Percentiles rank a stretch among this genome's conserved stretches.
Evolutionary conservation across 1,140 invertebrate species (phyloP).

Genomic region (Drosophila nannoptera): DNA sequence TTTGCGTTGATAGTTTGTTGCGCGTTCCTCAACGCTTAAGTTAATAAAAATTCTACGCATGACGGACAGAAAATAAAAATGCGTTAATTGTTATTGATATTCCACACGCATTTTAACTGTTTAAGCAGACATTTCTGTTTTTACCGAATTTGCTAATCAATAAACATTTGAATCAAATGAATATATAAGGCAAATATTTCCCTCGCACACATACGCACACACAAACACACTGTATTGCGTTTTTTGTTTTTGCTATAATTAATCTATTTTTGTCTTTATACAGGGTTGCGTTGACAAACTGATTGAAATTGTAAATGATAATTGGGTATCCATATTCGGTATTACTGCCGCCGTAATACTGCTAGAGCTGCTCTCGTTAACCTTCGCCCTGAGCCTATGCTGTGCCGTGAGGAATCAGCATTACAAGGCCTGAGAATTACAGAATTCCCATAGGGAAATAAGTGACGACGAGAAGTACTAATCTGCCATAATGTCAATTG

Average conservation of each 20-base stretch:
- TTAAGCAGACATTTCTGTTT: slow-evolving; percentile 8
- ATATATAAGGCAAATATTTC: slow-evolving; percentile 13
- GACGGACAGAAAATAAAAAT: slow-evolving; percentile 49
- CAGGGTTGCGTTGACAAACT: slow-evolving; percentile 88
- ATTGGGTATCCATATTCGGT: slow-evolving; percentile 83
- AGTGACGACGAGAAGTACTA: slow-evolving; percentile 78
- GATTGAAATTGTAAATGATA: slow-evolving; percentile 82
- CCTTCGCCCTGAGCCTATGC: slow-evolving; percentile 88
- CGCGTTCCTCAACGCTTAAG: slow-evolving; percentile 5
- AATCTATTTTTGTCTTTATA: slow-evolving; percentile 61
- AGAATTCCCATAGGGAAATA: slow-evolving; percentile 79
- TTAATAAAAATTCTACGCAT: slow-evolving; percentile 55
- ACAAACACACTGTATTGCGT: background rate
- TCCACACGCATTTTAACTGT: slow-evolving; percentile 50
- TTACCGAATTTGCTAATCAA: slow-evolving; percentile 28
- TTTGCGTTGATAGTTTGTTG: slow-evolving; percentile 29
- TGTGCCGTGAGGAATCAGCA: slow-evolving; percentile 86
- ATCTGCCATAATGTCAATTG: slow-evolving; percentile 68
- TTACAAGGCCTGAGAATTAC: slow-evolving; percentile 85
- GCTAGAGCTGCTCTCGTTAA: slow-evolving; percentile 86
- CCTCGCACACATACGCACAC: slow-evolving; percentile 3
- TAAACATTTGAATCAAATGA: slow-evolving; percentile 30
- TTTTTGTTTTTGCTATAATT: background rate
- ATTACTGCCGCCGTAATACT: slow-evolving; percentile 84
- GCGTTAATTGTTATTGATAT: slow-evolving; percentile 70